Evolutionary conservation across 2,113 vertebrate species (phyloP).

Genomic region (Nycticorax nycticorax): DNA sequence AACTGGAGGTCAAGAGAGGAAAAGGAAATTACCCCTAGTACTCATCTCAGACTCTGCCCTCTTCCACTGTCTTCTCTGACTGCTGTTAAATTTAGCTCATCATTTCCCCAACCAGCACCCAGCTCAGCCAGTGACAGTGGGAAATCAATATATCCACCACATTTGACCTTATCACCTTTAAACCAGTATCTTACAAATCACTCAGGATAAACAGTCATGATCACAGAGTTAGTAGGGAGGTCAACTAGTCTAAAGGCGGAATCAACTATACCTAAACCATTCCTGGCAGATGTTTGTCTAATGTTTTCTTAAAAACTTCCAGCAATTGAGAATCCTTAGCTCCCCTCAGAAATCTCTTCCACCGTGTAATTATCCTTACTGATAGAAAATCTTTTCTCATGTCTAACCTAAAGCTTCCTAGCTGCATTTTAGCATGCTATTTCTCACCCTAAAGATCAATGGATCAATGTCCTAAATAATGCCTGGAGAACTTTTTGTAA

Average conservation of each 20-base stretch:
- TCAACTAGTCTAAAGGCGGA: neutral
- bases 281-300: constrained; percentile 3
- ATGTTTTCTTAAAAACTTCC: constrained; percentile 18
- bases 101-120: constrained; percentile 1
- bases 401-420: neutral
- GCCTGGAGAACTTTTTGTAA: neutral
- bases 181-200: constrained; percentile 55
- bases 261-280: neutral
- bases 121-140: neutral
- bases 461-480: neutral
- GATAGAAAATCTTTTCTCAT: neutral
- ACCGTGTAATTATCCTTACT: neutral
- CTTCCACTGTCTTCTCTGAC: constrained; percentile 38
- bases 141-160: constrained; percentile 61
- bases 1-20: constrained; percentile 51
- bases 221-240: constrained; percentile 16
- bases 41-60: constrained; percentile 35
- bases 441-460: neutral
- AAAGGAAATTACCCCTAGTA: constrained; percentile 48
- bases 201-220: constrained; percentile 40
- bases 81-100: constrained; percentile 58
- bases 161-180: constrained; percentile 57
- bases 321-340: neutral
- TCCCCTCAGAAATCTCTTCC: neutral
- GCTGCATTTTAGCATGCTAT: neutral